Evolutionary conservation across 2,113 vertebrate genomes (phyloP), one percentile per base, ranked within the genome.

Genomic region (Melospiza melodia): DNA sequence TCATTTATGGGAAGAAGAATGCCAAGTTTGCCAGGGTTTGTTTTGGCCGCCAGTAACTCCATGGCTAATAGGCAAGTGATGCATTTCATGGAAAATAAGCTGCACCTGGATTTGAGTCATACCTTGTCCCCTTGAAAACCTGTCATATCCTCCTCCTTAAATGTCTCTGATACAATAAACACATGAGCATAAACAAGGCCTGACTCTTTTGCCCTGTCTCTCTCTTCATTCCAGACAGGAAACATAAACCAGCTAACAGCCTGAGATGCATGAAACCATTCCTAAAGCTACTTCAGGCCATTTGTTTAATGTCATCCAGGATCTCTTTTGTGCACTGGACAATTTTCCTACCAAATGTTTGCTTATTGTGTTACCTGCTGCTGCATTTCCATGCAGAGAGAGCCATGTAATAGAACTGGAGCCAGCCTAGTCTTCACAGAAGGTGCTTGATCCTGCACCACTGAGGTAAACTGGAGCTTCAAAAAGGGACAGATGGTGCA

Each of bases 101-200:
- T 94, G 95, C 96, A 97, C 96, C 95, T 97, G 97, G 96, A 89
- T 93, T 96, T 97, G 96, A 97, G 78, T 97, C 97, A 97, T 96
- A 94, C 95, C 95, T 96, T 89, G 93, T 96, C 90, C 97, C 88
- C 90, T 94, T 93, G 90, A 95, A 96, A 96, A 96, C 77, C 77
- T 96, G 94, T 95, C 92, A 96, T 94, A 94, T 93, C 93, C 97
- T 96, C 90, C 95, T 86, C 79, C 94, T 96, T 87, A 76, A 93
- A 93, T 21, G 81, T 87, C 93, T 94, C 89, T 91, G 89, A 96
- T 94, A 94, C 92, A 96, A 97, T 95, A 95, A 97, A 95, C 93
- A 97, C 95, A 96, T 39, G 94, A 95, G 71, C 73, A 92, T 62
- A 97, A 96, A 97, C 95, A 97, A 94, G 88, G 85, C 61, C 66